Conservation (phyloP, 1,140 invertebrate species). For the Thalassaphorura encarpata region DNA sequence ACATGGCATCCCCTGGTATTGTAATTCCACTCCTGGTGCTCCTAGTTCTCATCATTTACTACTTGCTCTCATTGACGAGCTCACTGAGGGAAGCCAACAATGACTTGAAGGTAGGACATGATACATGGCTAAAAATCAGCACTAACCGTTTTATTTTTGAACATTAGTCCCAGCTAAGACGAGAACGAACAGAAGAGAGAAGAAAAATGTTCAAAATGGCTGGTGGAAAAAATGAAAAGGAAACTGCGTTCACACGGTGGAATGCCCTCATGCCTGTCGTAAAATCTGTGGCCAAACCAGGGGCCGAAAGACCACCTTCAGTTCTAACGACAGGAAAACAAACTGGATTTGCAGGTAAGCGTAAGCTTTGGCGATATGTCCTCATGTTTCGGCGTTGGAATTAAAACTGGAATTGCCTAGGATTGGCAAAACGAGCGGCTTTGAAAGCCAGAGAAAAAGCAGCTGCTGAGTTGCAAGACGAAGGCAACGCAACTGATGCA, state of each 20-base stretch:
- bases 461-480: slow-evolving; percentile 1
- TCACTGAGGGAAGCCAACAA: slow-evolving; percentile 86
- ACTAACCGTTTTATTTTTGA: too few relatives aligned
- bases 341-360: slow-evolving; percentile 33
- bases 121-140: too few relatives aligned
- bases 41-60: slow-evolving; percentile 87
- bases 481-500: slow-evolving; percentile 30
- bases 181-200: slow-evolving; percentile 83
- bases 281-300: slow-evolving; percentile 4
- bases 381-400: too few relatives aligned
- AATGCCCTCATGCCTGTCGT: slow-evolving; percentile 52
- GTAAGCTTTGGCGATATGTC: too few relatives aligned
- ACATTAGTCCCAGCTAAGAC: slow-evolving; percentile 62
- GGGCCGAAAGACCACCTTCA: slow-evolving; percentile 18
- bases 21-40: slow-evolving; percentile 88
- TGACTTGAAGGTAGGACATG: slow-evolving; percentile 61
- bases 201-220: slow-evolving; percentile 84
- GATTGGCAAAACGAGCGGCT: slow-evolving; percentile 15
- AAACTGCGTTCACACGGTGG: slow-evolving; percentile 50
- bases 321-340: slow-evolving; percentile 37
- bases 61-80: slow-evolving; percentile 77
- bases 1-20: slow-evolving; percentile 84
- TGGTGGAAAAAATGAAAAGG: slow-evolving; percentile 50
- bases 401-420: too few relatives aligned
- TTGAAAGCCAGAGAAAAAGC: slow-evolving; percentile 3